phyloP scores from a whole-genome alignment of 92 coral and sea anemone genomes.

The Phenganax subtilis region DNA sequence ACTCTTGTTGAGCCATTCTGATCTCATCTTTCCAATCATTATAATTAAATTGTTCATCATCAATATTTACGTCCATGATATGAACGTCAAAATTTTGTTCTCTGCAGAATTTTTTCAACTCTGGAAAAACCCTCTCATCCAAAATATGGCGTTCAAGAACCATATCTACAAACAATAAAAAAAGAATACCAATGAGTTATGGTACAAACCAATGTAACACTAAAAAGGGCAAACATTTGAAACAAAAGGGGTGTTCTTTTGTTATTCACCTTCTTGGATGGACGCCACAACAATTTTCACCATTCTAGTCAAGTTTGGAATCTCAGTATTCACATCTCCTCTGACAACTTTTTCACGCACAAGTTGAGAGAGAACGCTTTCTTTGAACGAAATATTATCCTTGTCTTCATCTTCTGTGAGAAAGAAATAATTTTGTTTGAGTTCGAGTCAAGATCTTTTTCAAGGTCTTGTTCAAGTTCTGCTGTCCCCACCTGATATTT shows the following conservation, averaged over 20 bases:
- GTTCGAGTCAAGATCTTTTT: no score
- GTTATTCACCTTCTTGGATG: slow-evolving; percentile 29
- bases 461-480: neutral
- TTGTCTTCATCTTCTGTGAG: slow-evolving; percentile 10
- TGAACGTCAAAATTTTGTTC: slow-evolving; percentile 29
- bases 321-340: slow-evolving; percentile 35
- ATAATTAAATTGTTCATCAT: slow-evolving; percentile 33
- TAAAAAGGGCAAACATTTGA: neutral
- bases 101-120: slow-evolving; percentile 28
- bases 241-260: neutral
- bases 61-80: slow-evolving; percentile 25
- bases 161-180: slow-evolving; percentile 13
- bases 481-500: slow-evolving; percentile 2
- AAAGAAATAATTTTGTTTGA: no score
- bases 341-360: slow-evolving; percentile 5
- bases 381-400: neutral
- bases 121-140: slow-evolving; percentile 17
- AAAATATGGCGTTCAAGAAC: slow-evolving; percentile 7
- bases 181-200: neutral
- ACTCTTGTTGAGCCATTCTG: slow-evolving; percentile 22
- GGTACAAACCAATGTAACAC: no score
- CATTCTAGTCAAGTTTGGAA: slow-evolving; percentile 26
- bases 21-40: slow-evolving; percentile 37
- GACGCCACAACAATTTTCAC: slow-evolving; percentile 34
- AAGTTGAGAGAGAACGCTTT: neutral